Conservation (phyloP, 2,113 vertebrate species). For the Melanocharis versteri region DNA sequence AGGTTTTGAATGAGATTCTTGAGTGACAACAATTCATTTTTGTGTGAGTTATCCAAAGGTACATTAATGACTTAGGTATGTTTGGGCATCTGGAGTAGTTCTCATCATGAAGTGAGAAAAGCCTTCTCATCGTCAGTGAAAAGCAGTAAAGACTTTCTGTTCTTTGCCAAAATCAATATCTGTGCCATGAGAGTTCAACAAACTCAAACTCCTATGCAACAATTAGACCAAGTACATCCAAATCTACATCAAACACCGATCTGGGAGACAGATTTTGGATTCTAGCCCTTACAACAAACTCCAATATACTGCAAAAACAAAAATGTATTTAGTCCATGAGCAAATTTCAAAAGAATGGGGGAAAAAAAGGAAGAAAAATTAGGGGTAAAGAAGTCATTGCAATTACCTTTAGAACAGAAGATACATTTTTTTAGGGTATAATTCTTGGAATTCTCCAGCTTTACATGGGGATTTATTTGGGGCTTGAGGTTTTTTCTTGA, state of each 20-base stretch:
- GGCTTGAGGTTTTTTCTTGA: accelerated
- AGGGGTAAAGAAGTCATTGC: neutral
- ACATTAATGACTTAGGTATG: neutral
- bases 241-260: neutral
- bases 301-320: neutral
- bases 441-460: neutral
- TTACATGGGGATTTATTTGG: neutral
- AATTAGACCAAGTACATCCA: neutral
- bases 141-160: neutral
- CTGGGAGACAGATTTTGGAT: neutral
- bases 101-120: neutral
- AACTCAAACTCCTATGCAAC: neutral
- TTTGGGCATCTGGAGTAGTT: neutral
- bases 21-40: neutral
- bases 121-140: neutral
- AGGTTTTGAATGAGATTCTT: neutral
- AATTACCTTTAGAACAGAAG: neutral
- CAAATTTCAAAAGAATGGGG: neutral
- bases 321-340: neutral
- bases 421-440: neutral
- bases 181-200: neutral
- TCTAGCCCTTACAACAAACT: neutral
- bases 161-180: neutral
- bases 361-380: neutral
- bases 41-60: neutral